Evolutionary conservation across 2,888 invertebrate genomes (phyloP), one percentile per base, ranked within the genome.

Genomic region (Cheilosia variabilis): DNA sequence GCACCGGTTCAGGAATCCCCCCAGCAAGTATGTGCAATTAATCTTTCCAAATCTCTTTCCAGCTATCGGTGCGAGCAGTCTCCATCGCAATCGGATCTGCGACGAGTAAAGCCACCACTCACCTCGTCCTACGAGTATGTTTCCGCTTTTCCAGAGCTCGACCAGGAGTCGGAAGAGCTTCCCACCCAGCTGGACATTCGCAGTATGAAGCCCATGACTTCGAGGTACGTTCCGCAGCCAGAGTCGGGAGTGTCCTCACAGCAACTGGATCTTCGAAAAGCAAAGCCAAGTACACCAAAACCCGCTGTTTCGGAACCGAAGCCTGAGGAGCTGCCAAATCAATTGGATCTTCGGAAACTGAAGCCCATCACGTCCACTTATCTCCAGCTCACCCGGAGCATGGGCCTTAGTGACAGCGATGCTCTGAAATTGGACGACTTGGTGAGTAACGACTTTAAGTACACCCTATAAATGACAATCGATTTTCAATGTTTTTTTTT

Each of bases 281-380:
- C 96, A 90, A 94, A 97, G 89, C 97, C 98, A 58, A 97, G 97
- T 88, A 97, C 97, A 58, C 97, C 97, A 68, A 96, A 97, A 43
- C 93, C 97, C 92, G 7, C 17, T 6, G 7, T 15, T 6, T 10
- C 24, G 15, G 50, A 55, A 17, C 24, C 41, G 27, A 45, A 58
- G 41, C 52, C 52, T 13, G 60, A 60, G n/a, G 60, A 63, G 87
- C 89, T 90, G 0, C 90, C 90, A 13, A 6, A 60, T 22, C 81
- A 77, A 0, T 77, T 92, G 22, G 92, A 92, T 24, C 88, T 92
- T 87, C 89, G 90, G 68, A 93, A 96, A 10, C 73, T 96, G 90
- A 94, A 97, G 89, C 97, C 98, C 58, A 97, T 97, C 88, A 98
- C 97, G 60, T 97, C 97, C 68, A 96, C 97, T 43, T 97, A 97